A percentile compares a stretch with the other conserved stretches of the same genome.
These are phyloP conservation scores for Polietes domitor DNA, from an alignment of 2,888 invertebrate genomes.

Conservation along the genomic window DNA sequence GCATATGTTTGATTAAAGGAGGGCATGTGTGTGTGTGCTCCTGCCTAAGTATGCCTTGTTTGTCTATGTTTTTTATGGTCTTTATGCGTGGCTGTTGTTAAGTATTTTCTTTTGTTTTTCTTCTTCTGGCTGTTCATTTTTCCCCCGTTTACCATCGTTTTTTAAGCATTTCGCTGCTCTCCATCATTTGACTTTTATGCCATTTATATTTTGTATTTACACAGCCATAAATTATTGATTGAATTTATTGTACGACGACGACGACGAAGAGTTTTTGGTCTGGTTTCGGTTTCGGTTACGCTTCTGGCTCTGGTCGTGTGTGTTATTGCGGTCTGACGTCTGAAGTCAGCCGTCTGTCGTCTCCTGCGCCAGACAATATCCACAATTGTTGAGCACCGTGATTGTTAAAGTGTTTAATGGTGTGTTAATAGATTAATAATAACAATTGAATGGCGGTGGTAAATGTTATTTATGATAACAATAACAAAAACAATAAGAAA, in stretches of 20 bases:
- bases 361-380: not conserved
- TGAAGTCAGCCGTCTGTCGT: slow-evolving; percentile 6
- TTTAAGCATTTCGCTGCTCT: slow-evolving; percentile 17
- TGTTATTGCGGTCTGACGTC: not conserved
- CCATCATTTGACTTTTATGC: slow-evolving; percentile 61
- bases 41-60: not conserved
- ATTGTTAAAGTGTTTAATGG: slow-evolving; percentile 62
- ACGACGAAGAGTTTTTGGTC: not conserved
- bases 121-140: not conserved
- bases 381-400: slow-evolving; percentile 19
- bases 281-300: not conserved
- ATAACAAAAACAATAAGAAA: not conserved
- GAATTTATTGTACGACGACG: slow-evolving; percentile 52
- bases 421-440: slow-evolving; percentile 66
- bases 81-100: slow-evolving; percentile 51
- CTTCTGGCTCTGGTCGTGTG: not conserved
- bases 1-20: not conserved
- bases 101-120: slow-evolving; percentile 2
- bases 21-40: not conserved
- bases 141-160: not conserved
- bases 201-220: slow-evolving; percentile 61
- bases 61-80: slow-evolving; percentile 44
- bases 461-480: not conserved
- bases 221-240: slow-evolving; percentile 59
- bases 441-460: slow-evolving; percentile 12